Evolutionary conservation across 2,113 vertebrate genomes (phyloP), one percentile per base, ranked within the genome.

Genomic region (Rhinoptilus africanus): DNA sequence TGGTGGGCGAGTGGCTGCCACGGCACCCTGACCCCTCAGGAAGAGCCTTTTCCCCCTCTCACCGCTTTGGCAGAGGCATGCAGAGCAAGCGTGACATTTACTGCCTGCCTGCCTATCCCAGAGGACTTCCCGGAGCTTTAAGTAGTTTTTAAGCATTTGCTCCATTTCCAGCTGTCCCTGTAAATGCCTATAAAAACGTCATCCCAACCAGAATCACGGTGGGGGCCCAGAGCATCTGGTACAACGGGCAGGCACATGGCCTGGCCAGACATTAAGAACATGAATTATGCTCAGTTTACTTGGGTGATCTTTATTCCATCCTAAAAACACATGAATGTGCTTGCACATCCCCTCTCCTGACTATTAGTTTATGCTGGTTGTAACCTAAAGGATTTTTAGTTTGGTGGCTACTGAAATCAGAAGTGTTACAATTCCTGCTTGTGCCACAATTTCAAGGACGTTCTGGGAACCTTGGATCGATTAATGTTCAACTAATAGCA

Each of bases 401-500:
- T 73, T 28, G 41, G 60, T 43, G 54, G 50, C 50, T 92, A 41
- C 47, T 85, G 89, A 92, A 71, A 85, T 75, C 1, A 82, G 50
- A 66, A 69, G 24, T 1, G 0, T 51, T 80, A 84, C 23, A 47
- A 17, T 67, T 83, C 67, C 78, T 53, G 48, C 43, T 64, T 82
- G 53, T 84, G 81, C 50, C 47, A 56, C 60, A 47, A 57, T 85
- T 87, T 56, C 88, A 94, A 86, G 92, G 82, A 72, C 63, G 1
- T 83, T 92, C 74, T 71, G 84, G 39, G 62, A 77, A 57, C 13
- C 37, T 79, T 12, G 1, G 48, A 64, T 84, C 39, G 90, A 88
- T 84, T 96, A 94, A 78, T 63, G 60, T 79, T 96, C 54, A 95
- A 68, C 68, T 67, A 80, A 90, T 11, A 83, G 74, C 41, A 97